Base-by-base conservation (phyloP, 2,113 vertebrate species). In the Megaceryle maxima region DNA sequence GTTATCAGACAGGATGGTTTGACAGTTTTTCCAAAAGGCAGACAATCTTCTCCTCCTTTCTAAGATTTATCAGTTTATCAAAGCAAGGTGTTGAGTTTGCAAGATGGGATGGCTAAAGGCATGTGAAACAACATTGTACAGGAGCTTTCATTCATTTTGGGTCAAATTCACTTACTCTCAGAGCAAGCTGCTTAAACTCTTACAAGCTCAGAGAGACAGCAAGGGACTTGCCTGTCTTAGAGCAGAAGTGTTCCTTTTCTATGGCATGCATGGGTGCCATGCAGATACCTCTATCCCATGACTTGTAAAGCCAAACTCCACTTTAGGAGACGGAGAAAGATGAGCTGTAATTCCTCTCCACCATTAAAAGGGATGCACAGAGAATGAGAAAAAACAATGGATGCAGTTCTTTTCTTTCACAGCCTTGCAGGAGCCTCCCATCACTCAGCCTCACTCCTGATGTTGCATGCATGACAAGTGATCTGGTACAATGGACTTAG, bases 191-290 rank as follows among this genome's bases (percentile, higher is more conserved):
- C 16, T 80, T 43, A 29, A 72, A 60, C 28, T 70, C 37, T 72
- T 85, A 24, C 24, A 87, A 35, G 41, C 35, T 41, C 46, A 75
- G 41, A 74, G 39, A 57, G 25, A 24, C 10, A 19, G 63, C 37
- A 25, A 1, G 28, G 17, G 15, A 24, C 28, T 72, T 70, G 4
- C 10, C 9, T 63, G 70, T 55, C 39, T 81, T 44, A 60, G 48
- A 70, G 20, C 20, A 64, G 53, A 77, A 70, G 11, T 43, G 18
- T 13, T 4, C 6, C 29, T 77, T 62, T 67, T 60, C 60, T 15
- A 7, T 17, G 62, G 31, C 28, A n/a, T 1, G 0, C 1, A 3
- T 18, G 3, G 28, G 12, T 44, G 29, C n/a, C 0, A 0, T 59
- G 72, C 44, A 73, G 67, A 18, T 83, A 51, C n/a, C 15, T 92